Evolutionary conservation across 2,888 invertebrate genomes (phyloP).

Genomic region (Agriotes lineatus): DNA sequence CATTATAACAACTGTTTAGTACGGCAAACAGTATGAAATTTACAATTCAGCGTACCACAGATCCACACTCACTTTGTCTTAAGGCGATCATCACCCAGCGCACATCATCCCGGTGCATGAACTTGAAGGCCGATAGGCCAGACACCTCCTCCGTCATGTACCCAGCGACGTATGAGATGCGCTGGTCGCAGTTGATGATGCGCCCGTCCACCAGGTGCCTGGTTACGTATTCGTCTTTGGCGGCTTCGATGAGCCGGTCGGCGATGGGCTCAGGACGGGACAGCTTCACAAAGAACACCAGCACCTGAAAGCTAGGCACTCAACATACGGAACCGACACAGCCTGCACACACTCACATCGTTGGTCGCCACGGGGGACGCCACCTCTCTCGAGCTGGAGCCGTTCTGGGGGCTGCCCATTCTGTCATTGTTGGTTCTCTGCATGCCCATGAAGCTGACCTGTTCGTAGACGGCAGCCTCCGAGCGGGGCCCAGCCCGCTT

Average conservation of each 20-base stretch:
- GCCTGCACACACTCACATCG: constrained; percentile 33
- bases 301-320: constrained; percentile 64
- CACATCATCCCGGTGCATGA: constrained; percentile 91
- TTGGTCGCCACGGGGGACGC: background rate
- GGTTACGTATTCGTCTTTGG: constrained; percentile 89
- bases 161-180: constrained; percentile 89
- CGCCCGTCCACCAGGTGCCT: constrained; percentile 90
- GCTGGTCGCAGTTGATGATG: constrained; percentile 91
- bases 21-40: too few relatives aligned
- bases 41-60: too few relatives aligned
- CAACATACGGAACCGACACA: background rate
- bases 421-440: constrained; percentile 51
- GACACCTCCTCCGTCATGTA: constrained; percentile 91
- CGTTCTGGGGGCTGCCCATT: too few relatives aligned
- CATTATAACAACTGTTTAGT: too few relatives aligned
- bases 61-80: constrained; percentile 77
- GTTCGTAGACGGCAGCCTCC: constrained; percentile 79
- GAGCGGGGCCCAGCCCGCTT: constrained; percentile 79
- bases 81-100: constrained; percentile 90
- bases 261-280: constrained; percentile 79
- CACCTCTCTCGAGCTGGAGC: constrained; percentile 20
- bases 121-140: constrained; percentile 89
- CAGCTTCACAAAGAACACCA: constrained; percentile 81
- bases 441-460: constrained; percentile 76
- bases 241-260: constrained; percentile 74